These are phyloP conservation scores for Rallus limicola DNA, from an alignment of 2,113 vertebrate genomes.

Conservation along the genomic window DNA sequence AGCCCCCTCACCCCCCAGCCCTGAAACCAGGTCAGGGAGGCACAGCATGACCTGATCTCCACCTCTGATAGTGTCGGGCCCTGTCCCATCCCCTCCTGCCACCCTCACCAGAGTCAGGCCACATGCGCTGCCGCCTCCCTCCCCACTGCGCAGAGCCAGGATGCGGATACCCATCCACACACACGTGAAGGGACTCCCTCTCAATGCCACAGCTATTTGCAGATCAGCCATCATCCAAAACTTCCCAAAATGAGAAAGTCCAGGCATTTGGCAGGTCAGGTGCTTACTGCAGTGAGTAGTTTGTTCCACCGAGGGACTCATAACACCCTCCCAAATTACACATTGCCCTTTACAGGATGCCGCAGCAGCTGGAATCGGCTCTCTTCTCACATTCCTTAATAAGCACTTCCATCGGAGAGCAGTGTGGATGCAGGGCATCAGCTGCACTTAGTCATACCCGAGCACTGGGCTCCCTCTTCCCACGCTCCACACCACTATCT, in stretches of 20 bases:
- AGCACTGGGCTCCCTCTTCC: neutral
- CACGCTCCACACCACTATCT: neutral
- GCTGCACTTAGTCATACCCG: neutral
- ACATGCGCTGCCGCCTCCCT: rapidly evolving
- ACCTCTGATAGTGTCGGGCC: conserved; percentile 40
- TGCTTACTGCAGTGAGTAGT: conserved; percentile 27
- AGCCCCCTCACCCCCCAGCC: neutral
- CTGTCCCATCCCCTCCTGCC: conserved; percentile 10
- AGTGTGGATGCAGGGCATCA: conserved; percentile 37
- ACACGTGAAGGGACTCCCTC: neutral
- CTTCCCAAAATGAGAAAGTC: conserved; percentile 28
- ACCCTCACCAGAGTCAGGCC: neutral
- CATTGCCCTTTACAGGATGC: conserved; percentile 12
- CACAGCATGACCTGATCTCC: conserved; percentile 53
- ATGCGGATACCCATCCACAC: neutral
- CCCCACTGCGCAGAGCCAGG: neutral
- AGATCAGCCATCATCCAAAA: conserved; percentile 11
- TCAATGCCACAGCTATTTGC: neutral
- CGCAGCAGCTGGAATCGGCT: conserved; percentile 47
- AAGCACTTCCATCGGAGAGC: conserved; percentile 22
- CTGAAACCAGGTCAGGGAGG: conserved; percentile 21
- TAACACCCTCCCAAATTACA: conserved; percentile 60
- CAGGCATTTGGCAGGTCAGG: neutral
- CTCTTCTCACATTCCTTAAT: conserved; percentile 42
- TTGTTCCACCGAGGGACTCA: neutral